Percentiles rank a stretch among this genome's conserved stretches.
phyloP scores from a whole-genome alignment of 2,113 vertebrate species.

The Colius striatus region DNA sequence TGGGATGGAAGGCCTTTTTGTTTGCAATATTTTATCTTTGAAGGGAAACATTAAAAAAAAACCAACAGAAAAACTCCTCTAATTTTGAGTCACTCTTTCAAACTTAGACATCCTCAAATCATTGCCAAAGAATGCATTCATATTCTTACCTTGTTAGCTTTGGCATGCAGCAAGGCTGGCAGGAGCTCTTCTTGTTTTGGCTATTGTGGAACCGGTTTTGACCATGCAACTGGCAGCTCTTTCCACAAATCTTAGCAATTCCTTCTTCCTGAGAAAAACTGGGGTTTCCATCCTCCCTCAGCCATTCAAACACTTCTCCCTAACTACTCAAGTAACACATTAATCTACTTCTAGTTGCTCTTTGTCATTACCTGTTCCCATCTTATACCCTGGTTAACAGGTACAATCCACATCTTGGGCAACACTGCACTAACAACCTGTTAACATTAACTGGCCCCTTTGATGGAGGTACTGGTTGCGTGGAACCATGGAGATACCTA shows the following conservation, averaged over 20 bases:
- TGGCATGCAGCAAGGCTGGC: neutral
- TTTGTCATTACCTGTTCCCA: neutral
- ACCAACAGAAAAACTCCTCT: neutral
- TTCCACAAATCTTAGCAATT: neutral
- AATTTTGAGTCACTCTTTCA: slow-evolving; percentile 19
- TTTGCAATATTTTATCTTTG: neutral
- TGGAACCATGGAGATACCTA: neutral
- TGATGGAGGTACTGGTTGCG: neutral
- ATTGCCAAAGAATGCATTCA: slow-evolving; percentile 40
- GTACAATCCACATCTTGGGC: neutral
- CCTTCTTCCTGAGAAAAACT: neutral
- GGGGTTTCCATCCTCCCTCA: neutral
- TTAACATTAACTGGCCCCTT: neutral
- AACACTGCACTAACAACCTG: neutral
- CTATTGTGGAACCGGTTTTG: neutral
- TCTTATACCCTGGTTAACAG: neutral
- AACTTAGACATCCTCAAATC: neutral
- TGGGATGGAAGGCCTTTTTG: neutral
- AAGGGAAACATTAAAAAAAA: neutral
- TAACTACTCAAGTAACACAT: neutral
- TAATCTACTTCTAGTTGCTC: neutral
- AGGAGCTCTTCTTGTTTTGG: neutral
- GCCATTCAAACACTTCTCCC: neutral
- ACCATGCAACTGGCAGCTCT: neutral
- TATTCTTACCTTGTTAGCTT: neutral